phyloP scores from a whole-genome alignment of 2,888 invertebrate species.

The Ochlodes sylvanus region DNA sequence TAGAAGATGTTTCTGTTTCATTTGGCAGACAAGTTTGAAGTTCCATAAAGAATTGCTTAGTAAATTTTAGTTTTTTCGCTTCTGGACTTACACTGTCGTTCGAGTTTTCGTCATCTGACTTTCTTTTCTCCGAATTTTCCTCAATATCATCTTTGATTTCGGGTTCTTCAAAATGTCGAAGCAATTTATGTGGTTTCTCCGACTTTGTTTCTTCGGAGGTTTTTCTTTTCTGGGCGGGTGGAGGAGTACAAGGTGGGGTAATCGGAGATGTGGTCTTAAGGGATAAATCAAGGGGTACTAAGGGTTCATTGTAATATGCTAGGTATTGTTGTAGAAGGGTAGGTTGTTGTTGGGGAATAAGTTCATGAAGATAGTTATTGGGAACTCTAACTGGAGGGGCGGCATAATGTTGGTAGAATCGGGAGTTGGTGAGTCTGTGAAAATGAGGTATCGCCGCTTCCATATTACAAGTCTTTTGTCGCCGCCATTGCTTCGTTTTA shows the following conservation, averaged over 20 bases:
- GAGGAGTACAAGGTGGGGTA: constrained; percentile 91
- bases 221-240: constrained; percentile 86
- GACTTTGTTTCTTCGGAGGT: constrained; percentile 60
- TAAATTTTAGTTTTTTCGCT: constrained; percentile 77
- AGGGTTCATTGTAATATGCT: constrained; percentile 85
- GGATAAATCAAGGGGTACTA: constrained; percentile 90
- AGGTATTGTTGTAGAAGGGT: constrained; percentile 82
- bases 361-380: constrained; percentile 74
- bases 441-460: constrained; percentile 77
- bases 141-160: constrained; percentile 60
- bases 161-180: constrained; percentile 72
- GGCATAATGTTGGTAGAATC: constrained; percentile 77
- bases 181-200: constrained; percentile 74
- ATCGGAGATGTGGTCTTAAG: constrained; percentile 89
- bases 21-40: constrained; percentile 72
- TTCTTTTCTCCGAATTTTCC: constrained; percentile 60
- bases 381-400: constrained; percentile 70
- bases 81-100: constrained; percentile 77
- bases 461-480: constrained; percentile 55
- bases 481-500: constrained; percentile 2
- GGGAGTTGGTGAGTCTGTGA: constrained; percentile 69
- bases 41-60: constrained; percentile 76
- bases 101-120: constrained; percentile 67
- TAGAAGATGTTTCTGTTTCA: constrained; percentile 66
- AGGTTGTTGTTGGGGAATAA: constrained; percentile 76